A percentile compares a stretch with the other conserved stretches of the same genome.
Evolutionary conservation across 2,888 invertebrate species (phyloP).

Genomic region (Druceiella hillmani): DNA sequence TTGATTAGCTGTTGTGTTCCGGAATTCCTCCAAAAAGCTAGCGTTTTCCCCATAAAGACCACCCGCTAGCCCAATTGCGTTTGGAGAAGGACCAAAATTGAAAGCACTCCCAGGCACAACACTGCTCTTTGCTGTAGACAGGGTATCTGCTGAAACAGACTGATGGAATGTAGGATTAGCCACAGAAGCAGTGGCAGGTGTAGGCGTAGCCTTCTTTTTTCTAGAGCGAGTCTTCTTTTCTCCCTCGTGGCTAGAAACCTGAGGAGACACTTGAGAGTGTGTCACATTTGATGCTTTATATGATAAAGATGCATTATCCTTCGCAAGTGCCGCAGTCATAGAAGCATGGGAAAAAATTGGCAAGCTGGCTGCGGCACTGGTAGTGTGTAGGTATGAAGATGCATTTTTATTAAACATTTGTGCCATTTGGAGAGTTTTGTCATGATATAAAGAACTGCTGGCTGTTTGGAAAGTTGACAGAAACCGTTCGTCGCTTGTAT

Average conservation of each 20-base stretch:
- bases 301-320: conserved; percentile 32
- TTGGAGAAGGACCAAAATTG: conserved; percentile 70
- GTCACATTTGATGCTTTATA: conserved; percentile 35
- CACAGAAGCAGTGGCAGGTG: conserved; percentile 32
- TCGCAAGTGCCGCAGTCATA: conserved; percentile 30
- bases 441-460: conserved; percentile 48
- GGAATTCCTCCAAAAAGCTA: conserved; percentile 63
- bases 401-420: conserved; percentile 49
- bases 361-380: conserved; percentile 30
- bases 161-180: conserved; percentile 51
- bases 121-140: conserved; percentile 44
- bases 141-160: conserved; percentile 48
- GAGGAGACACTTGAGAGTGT: conserved; percentile 25
- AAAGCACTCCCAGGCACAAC: conserved; percentile 81
- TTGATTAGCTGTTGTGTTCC: conserved; percentile 58
- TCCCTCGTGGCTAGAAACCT: conserved; percentile 26
- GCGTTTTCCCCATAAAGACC: conserved; percentile 60
- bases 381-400: conserved; percentile 36
- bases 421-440: conserved; percentile 55
- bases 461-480: conserved; percentile 44
- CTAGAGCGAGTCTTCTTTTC: conserved; percentile 37
- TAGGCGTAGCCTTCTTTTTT: conserved; percentile 37
- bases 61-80: conserved; percentile 48
- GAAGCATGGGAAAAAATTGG: conserved; percentile 37
- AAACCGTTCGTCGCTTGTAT: conserved; percentile 51